These are phyloP conservation scores for Drosophila bocki DNA, from an alignment of 1,140 invertebrate species.

Conservation along the genomic window DNA sequence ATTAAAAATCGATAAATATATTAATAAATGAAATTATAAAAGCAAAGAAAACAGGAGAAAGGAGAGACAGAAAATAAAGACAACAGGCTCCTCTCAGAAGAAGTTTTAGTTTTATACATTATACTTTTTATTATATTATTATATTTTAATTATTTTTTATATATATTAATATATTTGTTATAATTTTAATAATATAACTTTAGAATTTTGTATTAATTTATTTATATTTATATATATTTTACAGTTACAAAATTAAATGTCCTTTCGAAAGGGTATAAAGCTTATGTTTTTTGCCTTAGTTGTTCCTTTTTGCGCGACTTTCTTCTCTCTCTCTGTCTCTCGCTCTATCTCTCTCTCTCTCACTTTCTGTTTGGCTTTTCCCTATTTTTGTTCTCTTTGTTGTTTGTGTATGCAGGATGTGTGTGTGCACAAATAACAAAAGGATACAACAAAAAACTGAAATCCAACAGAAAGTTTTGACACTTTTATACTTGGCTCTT, in stretches of 20 bases:
- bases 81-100: not conserved
- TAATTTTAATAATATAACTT: too few relatives aligned
- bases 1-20: too few relatives aligned
- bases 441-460: slow-evolving; percentile 69
- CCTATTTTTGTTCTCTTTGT: slow-evolving; percentile 33
- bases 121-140: not conserved
- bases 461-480: slow-evolving; percentile 79
- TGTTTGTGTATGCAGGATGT: slow-evolving; percentile 1
- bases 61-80: too few relatives aligned
- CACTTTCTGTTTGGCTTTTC: not conserved
- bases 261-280: slow-evolving; percentile 21
- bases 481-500: slow-evolving; percentile 75
- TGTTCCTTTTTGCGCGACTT: slow-evolving; percentile 44
- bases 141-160: not conserved
- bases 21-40: not conserved
- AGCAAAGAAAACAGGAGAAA: not conserved
- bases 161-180: too few relatives aligned
- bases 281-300: slow-evolving; percentile 68
- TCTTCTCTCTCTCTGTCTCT: slow-evolving; percentile 7
- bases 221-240: not conserved
- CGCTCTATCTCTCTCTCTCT: not conserved
- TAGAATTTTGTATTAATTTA: too few relatives aligned
- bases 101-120: too few relatives aligned
- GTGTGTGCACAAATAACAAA: slow-evolving; percentile 64
- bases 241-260: not conserved